Evolutionary conservation across 2,113 vertebrate species (phyloP).

Genomic region (Zapornia atra): DNA sequence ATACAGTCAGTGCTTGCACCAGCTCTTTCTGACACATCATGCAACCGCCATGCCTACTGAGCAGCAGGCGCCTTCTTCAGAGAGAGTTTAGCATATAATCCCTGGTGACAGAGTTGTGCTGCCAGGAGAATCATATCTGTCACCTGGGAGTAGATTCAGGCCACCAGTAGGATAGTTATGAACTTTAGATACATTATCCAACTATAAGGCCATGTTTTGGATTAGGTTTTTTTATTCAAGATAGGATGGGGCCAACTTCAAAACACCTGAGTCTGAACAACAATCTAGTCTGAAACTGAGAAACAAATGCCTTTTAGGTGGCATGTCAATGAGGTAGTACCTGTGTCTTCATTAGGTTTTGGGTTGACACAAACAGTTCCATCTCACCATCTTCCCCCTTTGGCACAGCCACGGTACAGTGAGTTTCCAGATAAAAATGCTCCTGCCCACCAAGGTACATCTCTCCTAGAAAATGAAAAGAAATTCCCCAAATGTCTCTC

Average conservation of each 20-base stretch:
- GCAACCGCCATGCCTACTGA: not conserved
- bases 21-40: not conserved
- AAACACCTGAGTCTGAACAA: not conserved
- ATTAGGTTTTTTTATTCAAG: not conserved
- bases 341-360: slow-evolving; percentile 83
- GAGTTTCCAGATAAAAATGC: slow-evolving; percentile 96
- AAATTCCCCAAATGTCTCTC: not conserved
- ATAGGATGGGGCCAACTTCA: not conserved
- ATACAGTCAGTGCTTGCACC: not conserved
- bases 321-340: slow-evolving; percentile 41
- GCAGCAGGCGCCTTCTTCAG: not conserved
- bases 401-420: slow-evolving; percentile 89
- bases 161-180: not conserved
- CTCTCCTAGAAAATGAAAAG: slow-evolving; percentile 78
- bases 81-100: not conserved
- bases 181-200: not conserved
- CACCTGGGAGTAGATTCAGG: not conserved
- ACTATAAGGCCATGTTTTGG: not conserved
- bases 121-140: not conserved
- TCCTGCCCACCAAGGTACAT: slow-evolving; percentile 93
- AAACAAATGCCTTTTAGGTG: not conserved
- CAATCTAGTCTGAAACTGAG: not conserved
- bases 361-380: slow-evolving; percentile 92
- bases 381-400: slow-evolving; percentile 91
- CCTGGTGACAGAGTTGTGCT: not conserved